Conservation (phyloP, 2,113 vertebrate genomes). For the Carassius carassius region DNA sequence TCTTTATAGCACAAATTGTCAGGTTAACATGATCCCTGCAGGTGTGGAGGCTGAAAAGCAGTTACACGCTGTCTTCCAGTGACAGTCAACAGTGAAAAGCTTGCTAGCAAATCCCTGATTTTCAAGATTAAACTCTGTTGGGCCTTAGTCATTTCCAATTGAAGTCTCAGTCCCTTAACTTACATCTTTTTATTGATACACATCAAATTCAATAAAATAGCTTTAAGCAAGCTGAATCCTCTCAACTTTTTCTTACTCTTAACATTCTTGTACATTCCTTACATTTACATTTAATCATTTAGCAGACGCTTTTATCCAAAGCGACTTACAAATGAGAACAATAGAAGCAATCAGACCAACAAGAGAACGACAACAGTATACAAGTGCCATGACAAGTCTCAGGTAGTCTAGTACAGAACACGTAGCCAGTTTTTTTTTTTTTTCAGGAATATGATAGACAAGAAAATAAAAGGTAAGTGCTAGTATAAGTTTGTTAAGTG, state of each 20-base stretch:
- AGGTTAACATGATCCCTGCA: neutral
- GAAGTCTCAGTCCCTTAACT: neutral
- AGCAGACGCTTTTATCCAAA: too few relatives aligned
- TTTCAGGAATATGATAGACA: too few relatives aligned
- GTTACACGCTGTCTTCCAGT: constrained; percentile 6
- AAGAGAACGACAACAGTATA: too few relatives aligned
- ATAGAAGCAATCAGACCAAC: too few relatives aligned
- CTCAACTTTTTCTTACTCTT: neutral
- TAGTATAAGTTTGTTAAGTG: too few relatives aligned
- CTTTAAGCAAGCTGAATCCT: neutral
- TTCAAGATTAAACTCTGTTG: constrained; percentile 8
- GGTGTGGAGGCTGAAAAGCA: neutral
- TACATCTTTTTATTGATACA: constrained; percentile 1
- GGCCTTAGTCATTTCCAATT: neutral
- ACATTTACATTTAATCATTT: too few relatives aligned
- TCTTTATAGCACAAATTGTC: neutral
- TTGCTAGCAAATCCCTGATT: neutral
- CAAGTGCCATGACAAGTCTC: too few relatives aligned
- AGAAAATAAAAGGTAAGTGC: too few relatives aligned
- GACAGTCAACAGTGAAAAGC: neutral
- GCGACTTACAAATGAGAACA: too few relatives aligned
- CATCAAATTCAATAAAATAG: neutral
- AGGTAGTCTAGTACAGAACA: too few relatives aligned
- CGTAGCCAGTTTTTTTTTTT: too few relatives aligned
- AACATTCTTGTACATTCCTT: neutral